Evolutionary conservation across 2,797 vertebrate species (phyloP), one percentile per base, ranked within the genome.

Genomic region (Sebastiscus albofasciatus): DNA sequence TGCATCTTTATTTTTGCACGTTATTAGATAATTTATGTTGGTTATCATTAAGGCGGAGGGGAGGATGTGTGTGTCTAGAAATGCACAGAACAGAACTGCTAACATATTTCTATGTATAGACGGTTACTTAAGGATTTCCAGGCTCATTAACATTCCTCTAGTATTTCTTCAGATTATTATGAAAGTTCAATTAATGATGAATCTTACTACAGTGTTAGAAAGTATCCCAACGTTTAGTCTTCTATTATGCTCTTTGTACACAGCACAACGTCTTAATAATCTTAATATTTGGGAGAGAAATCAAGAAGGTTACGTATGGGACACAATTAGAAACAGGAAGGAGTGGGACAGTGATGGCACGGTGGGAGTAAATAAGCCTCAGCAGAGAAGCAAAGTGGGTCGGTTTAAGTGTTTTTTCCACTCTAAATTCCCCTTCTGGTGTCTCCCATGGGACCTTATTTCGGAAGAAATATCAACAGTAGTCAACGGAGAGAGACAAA

Each of bases 151-250:
- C 55, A 62, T 64, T 34, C 46, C 33, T 65, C 52, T 8, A 14
- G 55, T 72, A n/a, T 77, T 70, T 70, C 52, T 42, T 80, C 18
- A 26, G 27, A 52, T 56, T 52, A 62, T 75, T 76, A 56, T 71
- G 26, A 82, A 84, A 81, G 33, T n/a, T 64, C 7, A 71, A 81
- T 73, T 29, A 80, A 74, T 81, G 59, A 67, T 61, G 56, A 75
- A 12, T 24, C 22, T 20, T 26, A 39, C 22, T 0, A 49, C 36
- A 72, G n/a, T 22, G 29, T 56, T 14, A 13, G 22, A 31, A 77
- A 62, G 59, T 18, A 67, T 34, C 74, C 8, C 16, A 36, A 31
- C 31, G 72, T 71, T 60, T 76, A n/a, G 11, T 24, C 67, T 59
- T 61, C 7, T 0, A 4, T 65, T 68, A 36, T 27, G 46, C 61